Percentiles rank a stretch among this genome's conserved stretches.
These are phyloP conservation scores for Sturnus vulgaris DNA, from an alignment of 2,113 vertebrate species.

Conservation along the genomic window DNA sequence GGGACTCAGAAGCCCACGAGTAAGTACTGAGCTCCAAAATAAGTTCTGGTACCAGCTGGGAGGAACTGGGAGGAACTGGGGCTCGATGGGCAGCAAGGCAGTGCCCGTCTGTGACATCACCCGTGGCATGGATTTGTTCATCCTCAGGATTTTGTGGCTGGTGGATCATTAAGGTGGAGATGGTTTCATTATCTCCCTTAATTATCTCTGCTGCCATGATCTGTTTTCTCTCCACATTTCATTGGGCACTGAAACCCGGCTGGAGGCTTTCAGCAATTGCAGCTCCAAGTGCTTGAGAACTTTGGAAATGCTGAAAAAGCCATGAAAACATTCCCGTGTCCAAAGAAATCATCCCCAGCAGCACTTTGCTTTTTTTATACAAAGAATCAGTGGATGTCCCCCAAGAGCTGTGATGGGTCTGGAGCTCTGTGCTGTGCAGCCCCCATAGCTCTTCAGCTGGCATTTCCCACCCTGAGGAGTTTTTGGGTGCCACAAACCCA, in stretches of 20 bases:
- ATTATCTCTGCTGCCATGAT: background rate
- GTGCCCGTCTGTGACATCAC: background rate
- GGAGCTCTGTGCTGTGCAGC: background rate
- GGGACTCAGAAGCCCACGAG: slow-evolving; percentile 89
- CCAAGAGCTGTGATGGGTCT: accelerated
- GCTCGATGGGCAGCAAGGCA: background rate
- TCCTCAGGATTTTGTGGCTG: background rate
- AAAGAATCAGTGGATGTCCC: accelerated
- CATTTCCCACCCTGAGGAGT: accelerated
- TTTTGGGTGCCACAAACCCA: background rate
- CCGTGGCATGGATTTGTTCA: background rate
- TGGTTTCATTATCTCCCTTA: background rate
- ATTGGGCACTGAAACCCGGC: background rate
- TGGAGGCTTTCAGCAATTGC: background rate
- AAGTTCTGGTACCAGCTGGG: background rate
- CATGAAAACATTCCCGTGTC: background rate
- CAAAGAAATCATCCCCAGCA: background rate
- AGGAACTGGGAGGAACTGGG: background rate
- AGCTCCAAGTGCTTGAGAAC: background rate
- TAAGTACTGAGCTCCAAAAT: slow-evolving; percentile 70
- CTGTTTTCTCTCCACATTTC: background rate
- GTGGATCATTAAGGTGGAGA: background rate
- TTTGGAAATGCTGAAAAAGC: background rate
- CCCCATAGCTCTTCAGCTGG: background rate
- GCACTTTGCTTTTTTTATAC: background rate